phyloP scores from a whole-genome alignment of 2,113 vertebrate species.

The Chinchilla lanigera region DNA sequence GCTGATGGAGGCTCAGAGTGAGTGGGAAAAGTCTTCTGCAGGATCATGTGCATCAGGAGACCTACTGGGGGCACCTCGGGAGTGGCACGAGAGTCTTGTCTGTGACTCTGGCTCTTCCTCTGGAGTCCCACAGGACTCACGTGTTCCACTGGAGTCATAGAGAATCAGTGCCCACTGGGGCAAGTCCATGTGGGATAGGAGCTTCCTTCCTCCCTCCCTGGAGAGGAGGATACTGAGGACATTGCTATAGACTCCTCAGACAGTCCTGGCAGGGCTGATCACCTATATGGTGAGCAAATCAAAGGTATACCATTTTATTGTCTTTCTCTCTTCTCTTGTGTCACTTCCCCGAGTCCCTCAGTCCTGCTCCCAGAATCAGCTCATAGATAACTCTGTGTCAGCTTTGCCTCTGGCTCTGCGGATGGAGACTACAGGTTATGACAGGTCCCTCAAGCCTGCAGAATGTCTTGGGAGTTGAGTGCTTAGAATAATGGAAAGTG shows the following conservation, averaged over 20 bases:
- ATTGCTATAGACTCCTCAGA: neutral
- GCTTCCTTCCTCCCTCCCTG: neutral
- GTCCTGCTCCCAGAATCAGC: too few species aligned
- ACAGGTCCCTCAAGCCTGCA: too few species aligned
- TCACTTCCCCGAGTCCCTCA: neutral
- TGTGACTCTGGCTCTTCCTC: neutral
- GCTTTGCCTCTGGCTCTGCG: too few species aligned
- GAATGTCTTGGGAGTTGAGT: too few species aligned
- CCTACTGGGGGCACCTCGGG: too few species aligned
- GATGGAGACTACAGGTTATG: too few species aligned
- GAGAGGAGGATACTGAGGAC: neutral
- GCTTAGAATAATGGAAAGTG: too few species aligned
- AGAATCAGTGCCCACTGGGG: fast-evolving
- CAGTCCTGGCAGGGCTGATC: neutral
- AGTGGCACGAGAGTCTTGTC: neutral
- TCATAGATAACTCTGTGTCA: too few species aligned
- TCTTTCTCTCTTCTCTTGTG: neutral
- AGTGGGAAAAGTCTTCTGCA: neutral
- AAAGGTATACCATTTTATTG: too few species aligned
- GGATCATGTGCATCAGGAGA: neutral
- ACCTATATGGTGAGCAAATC: neutral
- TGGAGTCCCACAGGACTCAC: neutral
- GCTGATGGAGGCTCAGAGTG: neutral
- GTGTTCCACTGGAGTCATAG: neutral
- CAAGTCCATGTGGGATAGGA: neutral